phyloP scores from a whole-genome alignment of 2,888 invertebrate genomes.

The Dioctria rufipes region DNA sequence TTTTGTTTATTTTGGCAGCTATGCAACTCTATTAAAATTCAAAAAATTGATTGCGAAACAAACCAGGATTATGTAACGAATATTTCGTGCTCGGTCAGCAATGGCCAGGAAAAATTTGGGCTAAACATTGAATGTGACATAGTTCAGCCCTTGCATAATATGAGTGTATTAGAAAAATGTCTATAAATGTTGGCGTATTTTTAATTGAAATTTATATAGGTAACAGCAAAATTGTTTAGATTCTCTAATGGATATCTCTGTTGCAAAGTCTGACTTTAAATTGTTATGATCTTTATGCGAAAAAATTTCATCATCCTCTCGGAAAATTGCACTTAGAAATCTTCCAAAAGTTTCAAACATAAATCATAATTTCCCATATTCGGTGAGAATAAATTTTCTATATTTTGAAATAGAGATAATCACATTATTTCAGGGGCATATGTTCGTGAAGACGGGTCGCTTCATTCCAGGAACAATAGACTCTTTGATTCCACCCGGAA shows the following conservation, averaged over 20 bases:
- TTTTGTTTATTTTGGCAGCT: too few species aligned
- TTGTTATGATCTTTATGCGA: neutral
- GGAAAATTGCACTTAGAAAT: neutral
- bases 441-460: too few species aligned
- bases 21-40: too few species aligned
- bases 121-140: neutral
- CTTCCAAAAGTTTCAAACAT: neutral
- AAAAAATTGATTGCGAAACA: neutral
- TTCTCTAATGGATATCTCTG: neutral
- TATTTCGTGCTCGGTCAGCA: neutral
- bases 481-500: too few species aligned
- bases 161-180: neutral
- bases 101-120: neutral
- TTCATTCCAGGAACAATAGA: too few species aligned
- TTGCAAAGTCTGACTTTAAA: neutral
- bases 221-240: neutral
- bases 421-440: too few species aligned
- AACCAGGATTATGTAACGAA: neutral
- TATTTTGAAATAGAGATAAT: too few species aligned
- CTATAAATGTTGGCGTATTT: neutral
- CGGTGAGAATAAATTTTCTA: neutral
- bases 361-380: neutral
- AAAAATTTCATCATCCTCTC: neutral
- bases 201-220: neutral
- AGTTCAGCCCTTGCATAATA: neutral